phyloP scores from a whole-genome alignment of 2,888 invertebrate species.

The Latrodectus elegans region DNA sequence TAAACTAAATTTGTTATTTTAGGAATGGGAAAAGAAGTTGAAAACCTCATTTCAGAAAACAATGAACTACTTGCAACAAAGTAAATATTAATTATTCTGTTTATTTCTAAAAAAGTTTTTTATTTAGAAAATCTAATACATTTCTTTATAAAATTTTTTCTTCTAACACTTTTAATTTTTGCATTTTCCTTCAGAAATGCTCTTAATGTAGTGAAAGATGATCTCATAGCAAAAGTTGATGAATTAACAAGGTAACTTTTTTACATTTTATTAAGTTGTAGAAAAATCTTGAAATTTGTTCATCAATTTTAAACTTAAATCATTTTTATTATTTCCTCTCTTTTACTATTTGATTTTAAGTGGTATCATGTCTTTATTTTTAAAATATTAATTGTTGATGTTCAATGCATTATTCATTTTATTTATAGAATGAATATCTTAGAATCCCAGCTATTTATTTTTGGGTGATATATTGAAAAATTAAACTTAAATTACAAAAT shows the following conservation, averaged over 20 bases:
- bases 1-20: not conserved
- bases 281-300: too few relatives aligned
- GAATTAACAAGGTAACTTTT: constrained; percentile 79
- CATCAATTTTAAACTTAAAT: too few relatives aligned
- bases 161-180: not conserved
- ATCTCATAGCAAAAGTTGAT: constrained; percentile 98
- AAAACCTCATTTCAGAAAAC: constrained; percentile 98
- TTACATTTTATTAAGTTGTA: not conserved
- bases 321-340: too few relatives aligned
- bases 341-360: too few relatives aligned
- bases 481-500: too few relatives aligned
- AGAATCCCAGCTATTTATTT: too few relatives aligned
- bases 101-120: too few relatives aligned
- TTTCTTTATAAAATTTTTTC: not conserved
- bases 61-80: constrained; percentile 98
- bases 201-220: constrained; percentile 99
- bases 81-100: constrained; percentile 26
- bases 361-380: not conserved
- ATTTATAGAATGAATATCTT: not conserved
- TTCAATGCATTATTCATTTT: not conserved
- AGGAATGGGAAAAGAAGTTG: constrained; percentile 97
- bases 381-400: not conserved
- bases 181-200: constrained; percentile 81
- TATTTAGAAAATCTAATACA: too few relatives aligned
- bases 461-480: too few relatives aligned